These are phyloP conservation scores for Amphipyra berbera DNA, from an alignment of 2,888 invertebrate genomes.

Conservation along the genomic window DNA sequence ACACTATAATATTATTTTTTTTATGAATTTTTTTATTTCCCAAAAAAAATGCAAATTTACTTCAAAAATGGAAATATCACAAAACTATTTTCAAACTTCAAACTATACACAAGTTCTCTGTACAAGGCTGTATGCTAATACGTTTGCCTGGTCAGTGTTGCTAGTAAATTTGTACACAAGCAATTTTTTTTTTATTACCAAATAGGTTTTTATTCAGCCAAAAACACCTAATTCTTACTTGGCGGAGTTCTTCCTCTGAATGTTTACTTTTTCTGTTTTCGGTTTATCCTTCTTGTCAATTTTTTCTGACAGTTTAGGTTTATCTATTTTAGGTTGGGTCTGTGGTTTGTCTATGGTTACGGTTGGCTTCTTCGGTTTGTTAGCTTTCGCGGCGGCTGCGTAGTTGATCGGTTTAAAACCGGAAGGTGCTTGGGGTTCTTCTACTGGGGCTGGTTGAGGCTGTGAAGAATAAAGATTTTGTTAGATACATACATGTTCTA, in stretches of 20 bases:
- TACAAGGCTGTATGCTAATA: conserved; percentile 50
- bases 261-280: conserved; percentile 53
- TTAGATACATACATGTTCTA: no score
- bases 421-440: conserved; percentile 55
- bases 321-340: conserved; percentile 52
- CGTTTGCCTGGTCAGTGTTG: conserved; percentile 36
- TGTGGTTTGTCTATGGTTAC: conserved; percentile 66
- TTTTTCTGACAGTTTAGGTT: conserved; percentile 52
- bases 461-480: conserved; percentile 33
- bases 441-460: conserved; percentile 59
- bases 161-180: conserved; percentile 52
- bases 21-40: conserved; percentile 26
- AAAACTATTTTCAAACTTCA: conserved; percentile 54
- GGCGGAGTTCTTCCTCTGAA: conserved; percentile 79
- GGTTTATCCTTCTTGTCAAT: conserved; percentile 59
- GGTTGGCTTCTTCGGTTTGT: conserved; percentile 82
- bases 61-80: conserved; percentile 58
- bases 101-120: conserved; percentile 55
- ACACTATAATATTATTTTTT: conserved; percentile 53
- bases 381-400: conserved; percentile 85
- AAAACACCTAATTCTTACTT: conserved; percentile 69
- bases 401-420: conserved; percentile 85
- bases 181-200: conserved; percentile 45
- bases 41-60: conserved; percentile 59
- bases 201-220: conserved; percentile 42